Base-by-base conservation (phyloP, 2,888 invertebrate genomes). In the Craniophora ligustri region DNA sequence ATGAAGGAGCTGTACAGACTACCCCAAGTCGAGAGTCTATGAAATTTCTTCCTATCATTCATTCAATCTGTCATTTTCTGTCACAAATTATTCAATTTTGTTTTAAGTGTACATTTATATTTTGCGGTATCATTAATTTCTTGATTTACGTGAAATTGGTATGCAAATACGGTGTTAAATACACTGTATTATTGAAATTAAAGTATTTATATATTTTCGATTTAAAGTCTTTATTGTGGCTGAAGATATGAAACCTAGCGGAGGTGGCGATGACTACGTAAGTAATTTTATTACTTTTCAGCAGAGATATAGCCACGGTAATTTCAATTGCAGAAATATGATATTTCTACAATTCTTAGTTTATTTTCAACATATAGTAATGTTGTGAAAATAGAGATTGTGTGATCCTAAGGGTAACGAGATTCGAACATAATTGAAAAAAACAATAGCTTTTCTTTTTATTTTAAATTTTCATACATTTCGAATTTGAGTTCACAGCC, bases 191-290 rank as follows among this genome's bases (percentile, higher is more conserved):
- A 32, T 5, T 15, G n/a, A 15, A 32, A 35, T 0, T 18, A 15
- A 34, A 49, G n/a, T n/a, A 6, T 14, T 13, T 5, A 35, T 10
- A n/a, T 0, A 15, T 26, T 34, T 54, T 48, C 13, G 2, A 41
- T 5, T 15, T 16, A 2, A 21, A 18, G 23, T 34, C 34, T 16
- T 2, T 21, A 44, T 54, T 46, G 56, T 54, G 54, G 58, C 67
- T 23, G 63, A 60, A 55, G 46, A 42, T 61, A 92, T 92, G 91
- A 93, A 89, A 75, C 91, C 91, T 13, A 84, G 85, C 67, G 89
- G 88, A 55, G 86, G 85, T 40, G 89, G 85, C 65, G 89, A 90
- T 72, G 92, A 92, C 72, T 92, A 86, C 78, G 92, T 92, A 81
- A 87, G 91, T 83, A 67, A 38, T n/a, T 36, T 14, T 51, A 5